phyloP scores from a whole-genome alignment of 2,888 invertebrate species.

The Lysandra coridon region DNA sequence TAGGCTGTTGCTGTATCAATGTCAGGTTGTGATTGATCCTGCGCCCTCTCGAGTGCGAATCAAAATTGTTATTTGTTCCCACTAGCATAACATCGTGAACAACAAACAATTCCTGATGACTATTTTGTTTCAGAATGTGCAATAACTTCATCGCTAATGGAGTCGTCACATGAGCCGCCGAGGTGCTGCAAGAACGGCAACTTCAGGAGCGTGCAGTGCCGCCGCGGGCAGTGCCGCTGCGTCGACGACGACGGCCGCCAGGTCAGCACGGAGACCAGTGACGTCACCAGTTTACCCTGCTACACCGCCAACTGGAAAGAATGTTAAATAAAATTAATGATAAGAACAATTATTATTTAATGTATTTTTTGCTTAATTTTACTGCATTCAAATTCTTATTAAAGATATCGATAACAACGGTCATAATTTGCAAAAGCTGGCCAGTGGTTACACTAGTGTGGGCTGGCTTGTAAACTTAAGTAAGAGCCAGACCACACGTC shows the following conservation, averaged over 20 bases:
- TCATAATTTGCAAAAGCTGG: no score
- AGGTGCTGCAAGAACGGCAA: slow-evolving; percentile 83
- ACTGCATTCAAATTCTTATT: background rate
- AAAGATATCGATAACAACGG: no score
- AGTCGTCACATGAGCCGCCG: slow-evolving; percentile 68
- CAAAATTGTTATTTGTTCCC: no score
- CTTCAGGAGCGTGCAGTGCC: slow-evolving; percentile 82
- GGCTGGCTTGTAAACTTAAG: no score
- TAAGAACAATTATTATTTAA: background rate
- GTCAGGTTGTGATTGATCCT: no score
- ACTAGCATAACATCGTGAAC: no score
- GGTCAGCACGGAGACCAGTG: slow-evolving; percentile 56
- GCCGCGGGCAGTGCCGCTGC: slow-evolving; percentile 82
- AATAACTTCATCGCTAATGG: slow-evolving; percentile 70
- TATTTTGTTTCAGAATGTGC: slow-evolving; percentile 80
- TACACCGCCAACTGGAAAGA: slow-evolving; percentile 55
- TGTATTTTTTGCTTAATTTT: background rate
- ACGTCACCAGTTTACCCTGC: slow-evolving; percentile 55
- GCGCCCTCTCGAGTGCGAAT: no score
- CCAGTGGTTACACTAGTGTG: no score
- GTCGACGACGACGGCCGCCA: slow-evolving; percentile 83
- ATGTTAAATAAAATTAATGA: slow-evolving; percentile 49
- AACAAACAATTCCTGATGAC: background rate
- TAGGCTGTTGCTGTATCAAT: no score
- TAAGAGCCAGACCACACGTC: no score